Evolutionary conservation across 2,888 invertebrate genomes (phyloP).

Genomic region (Tyria jacobaeae): DNA sequence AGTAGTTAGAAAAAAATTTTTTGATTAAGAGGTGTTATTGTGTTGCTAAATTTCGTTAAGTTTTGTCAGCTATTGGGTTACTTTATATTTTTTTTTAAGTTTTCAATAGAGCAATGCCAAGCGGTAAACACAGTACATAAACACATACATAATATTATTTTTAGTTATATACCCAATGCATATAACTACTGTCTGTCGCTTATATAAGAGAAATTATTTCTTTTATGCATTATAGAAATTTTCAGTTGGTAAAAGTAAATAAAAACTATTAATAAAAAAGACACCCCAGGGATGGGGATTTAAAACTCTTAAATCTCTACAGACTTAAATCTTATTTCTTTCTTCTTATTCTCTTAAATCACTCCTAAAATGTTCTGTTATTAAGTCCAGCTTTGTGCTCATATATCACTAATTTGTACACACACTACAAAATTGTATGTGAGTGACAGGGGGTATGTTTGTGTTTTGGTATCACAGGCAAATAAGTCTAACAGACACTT

Average conservation of each 20-base stretch:
- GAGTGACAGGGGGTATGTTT: background rate
- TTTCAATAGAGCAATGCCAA: conserved; percentile 1
- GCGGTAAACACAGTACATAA: conserved; percentile 15
- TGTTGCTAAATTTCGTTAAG: conserved; percentile 1
- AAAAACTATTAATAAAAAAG: too few relatives aligned
- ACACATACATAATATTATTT: conserved; percentile 1
- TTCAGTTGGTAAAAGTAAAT: too few relatives aligned
- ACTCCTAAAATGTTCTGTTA: too few relatives aligned
- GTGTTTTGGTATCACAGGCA: background rate
- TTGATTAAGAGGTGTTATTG: background rate
- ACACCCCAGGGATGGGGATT: too few relatives aligned
- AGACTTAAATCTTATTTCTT: too few relatives aligned
- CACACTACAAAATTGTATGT: background rate
- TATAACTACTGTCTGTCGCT: background rate
- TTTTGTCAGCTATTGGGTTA: background rate
- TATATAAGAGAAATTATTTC: background rate
- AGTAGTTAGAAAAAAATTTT: background rate
- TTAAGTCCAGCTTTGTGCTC: too few relatives aligned
- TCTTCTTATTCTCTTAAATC: too few relatives aligned
- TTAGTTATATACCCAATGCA: background rate
- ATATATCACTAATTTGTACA: too few relatives aligned
- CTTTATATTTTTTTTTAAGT: background rate
- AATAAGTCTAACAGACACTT: conserved; percentile 5
- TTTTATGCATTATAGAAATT: background rate
- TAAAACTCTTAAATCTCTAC: too few relatives aligned